These are phyloP conservation scores for Nemapogon koenigi DNA, from an alignment of 2,888 invertebrate species.

Conservation along the genomic window DNA sequence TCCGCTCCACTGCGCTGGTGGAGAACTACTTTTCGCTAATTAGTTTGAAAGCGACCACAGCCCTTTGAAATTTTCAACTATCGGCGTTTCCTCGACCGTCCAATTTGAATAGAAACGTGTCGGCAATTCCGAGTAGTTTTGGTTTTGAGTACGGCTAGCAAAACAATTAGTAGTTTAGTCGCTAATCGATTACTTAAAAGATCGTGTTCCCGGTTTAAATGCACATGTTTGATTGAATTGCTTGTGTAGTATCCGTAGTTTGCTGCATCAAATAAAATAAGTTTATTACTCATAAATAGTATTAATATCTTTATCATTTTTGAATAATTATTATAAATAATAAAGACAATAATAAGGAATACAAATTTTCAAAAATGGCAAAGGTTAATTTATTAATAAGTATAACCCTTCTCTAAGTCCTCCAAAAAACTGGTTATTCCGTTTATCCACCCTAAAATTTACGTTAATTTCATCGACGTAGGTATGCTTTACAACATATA, in stretches of 20 bases:
- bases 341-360: no score
- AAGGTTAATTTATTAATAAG: no score
- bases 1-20: conserved; percentile 39
- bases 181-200: conserved; percentile 34
- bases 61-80: conserved; percentile 57
- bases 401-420: no score
- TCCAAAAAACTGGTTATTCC: no score
- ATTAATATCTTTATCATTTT: no score
- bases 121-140: conserved; percentile 37
- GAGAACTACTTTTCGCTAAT: conserved; percentile 48
- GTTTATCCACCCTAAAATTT: no score
- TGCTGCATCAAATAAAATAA: conserved; percentile 66
- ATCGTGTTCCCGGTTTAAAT: conserved; percentile 24
- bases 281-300: no score
- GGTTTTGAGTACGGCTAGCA: conserved; percentile 41
- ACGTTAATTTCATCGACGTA: no score
- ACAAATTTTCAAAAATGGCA: no score
- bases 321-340: no score
- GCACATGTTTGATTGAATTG: conserved; percentile 34
- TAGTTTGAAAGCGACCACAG: conserved; percentile 58
- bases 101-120: conserved; percentile 50
- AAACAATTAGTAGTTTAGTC: conserved; percentile 41
- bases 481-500: no score
- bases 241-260: conserved; percentile 59
- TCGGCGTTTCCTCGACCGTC: conserved; percentile 42